These are phyloP conservation scores for Natrix natrix DNA, from an alignment of 2,797 vertebrate genomes.

Conservation along the genomic window DNA sequence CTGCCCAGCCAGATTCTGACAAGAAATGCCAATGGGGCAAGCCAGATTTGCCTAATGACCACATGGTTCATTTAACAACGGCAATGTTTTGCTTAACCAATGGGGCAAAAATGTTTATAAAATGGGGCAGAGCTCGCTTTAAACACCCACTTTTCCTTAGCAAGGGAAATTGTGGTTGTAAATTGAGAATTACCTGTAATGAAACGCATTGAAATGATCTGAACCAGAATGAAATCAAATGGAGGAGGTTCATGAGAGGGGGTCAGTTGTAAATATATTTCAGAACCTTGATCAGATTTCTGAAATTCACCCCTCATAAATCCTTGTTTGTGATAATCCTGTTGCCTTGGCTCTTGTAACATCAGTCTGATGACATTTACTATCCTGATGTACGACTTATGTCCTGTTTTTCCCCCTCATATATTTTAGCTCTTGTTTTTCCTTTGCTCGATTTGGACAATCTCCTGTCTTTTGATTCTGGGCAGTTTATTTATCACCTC, in stretches of 20 bases:
- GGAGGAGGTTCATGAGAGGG: not conserved
- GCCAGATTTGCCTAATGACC: not conserved
- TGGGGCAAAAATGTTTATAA: not conserved
- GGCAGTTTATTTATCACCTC: not conserved
- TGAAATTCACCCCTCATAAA: not conserved
- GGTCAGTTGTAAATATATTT: not conserved
- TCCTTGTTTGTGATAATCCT: not conserved
- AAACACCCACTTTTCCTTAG: not conserved
- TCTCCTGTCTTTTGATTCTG: not conserved
- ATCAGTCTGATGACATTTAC: not conserved
- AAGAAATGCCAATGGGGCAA: not conserved
- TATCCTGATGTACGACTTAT: not conserved
- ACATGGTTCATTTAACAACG: not conserved
- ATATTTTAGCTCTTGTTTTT: not conserved
- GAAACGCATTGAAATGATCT: not conserved
- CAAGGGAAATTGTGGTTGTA: not conserved
- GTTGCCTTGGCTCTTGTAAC: not conserved
- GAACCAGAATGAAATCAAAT: not conserved
- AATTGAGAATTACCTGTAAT: not conserved
- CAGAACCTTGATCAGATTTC: not conserved
- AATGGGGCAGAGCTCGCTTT: not conserved
- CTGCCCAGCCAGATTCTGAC: not conserved
- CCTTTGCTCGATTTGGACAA: not conserved
- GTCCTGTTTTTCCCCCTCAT: not conserved
- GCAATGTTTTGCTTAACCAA: not conserved